Conservation (phyloP, 1,140 invertebrate species). For the Drosophila pectinifera region DNA sequence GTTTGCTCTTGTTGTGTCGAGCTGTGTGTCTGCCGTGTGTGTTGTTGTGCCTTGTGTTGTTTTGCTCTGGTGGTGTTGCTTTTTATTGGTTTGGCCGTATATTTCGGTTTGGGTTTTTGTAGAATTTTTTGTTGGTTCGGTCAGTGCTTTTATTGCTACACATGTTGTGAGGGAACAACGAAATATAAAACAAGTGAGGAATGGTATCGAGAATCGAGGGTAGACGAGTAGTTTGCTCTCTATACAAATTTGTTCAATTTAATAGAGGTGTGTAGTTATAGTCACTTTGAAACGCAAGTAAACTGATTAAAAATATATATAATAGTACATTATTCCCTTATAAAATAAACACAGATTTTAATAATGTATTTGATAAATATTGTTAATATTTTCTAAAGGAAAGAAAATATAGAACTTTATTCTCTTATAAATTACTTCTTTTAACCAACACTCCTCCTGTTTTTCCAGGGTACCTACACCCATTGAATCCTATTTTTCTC, state of each 20-base stretch:
- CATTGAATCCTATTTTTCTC: conserved; percentile 11
- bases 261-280: background rate
- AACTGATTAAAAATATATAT: background rate
- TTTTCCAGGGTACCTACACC: conserved; percentile 13
- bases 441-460: background rate
- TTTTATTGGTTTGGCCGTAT: conserved; percentile 57
- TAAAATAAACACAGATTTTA: no score
- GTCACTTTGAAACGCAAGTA: no score
- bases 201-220: background rate
- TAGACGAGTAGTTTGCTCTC: conserved; percentile 14
- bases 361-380: background rate
- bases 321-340: background rate
- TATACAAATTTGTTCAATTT: background rate
- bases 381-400: no score
- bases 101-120: conserved; percentile 53
- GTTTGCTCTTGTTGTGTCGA: conserved; percentile 67
- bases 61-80: conserved; percentile 46
- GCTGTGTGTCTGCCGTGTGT: conserved; percentile 29
- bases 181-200: conserved; percentile 45
- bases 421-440: background rate
- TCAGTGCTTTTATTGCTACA: conserved; percentile 81
- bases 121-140: conserved; percentile 46
- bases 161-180: conserved; percentile 75
- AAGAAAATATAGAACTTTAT: background rate
- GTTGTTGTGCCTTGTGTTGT: conserved; percentile 30